Conservation (phyloP, 2,797 vertebrate genomes). For the Sebastes goodei region DNA sequence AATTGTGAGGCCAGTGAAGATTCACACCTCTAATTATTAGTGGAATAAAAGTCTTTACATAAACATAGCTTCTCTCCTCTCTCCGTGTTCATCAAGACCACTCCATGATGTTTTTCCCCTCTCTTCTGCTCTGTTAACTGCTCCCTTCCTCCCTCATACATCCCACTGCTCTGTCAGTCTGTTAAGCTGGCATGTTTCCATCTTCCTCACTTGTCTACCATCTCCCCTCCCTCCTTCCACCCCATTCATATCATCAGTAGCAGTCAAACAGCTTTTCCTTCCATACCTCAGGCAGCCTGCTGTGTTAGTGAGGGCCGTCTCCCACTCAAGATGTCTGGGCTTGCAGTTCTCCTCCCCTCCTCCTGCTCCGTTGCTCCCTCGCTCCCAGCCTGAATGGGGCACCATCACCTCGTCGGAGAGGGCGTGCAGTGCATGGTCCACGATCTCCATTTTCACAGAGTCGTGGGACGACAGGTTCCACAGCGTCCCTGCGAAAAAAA, state of each 20-base stretch:
- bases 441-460: conserved; percentile 97
- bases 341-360: conserved; percentile 89
- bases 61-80: not conserved
- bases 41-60: not conserved
- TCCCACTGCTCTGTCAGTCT: conserved; percentile 31
- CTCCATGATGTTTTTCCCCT: not conserved
- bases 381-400: conserved; percentile 93
- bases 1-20: too few relatives aligned
- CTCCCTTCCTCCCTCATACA: conserved; percentile 1
- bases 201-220: not conserved
- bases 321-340: conserved; percentile 94
- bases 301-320: conserved; percentile 93
- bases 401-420: conserved; percentile 93
- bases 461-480: conserved; percentile 98
- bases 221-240: not conserved
- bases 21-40: not conserved
- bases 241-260: not conserved
- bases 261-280: not conserved
- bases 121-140: conserved; percentile 30
- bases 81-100: not conserved
- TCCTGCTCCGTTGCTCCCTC: conserved; percentile 81
- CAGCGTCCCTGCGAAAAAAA: conserved; percentile 84
- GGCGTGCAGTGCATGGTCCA: conserved; percentile 92
- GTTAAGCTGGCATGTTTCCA: conserved; percentile 12
- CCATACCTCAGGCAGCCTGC: conserved; percentile 94